Evolutionary conservation across 2,113 vertebrate genomes (phyloP), one percentile per base, ranked within the genome.

Genomic region (Ornithorhynchus anatinus): DNA sequence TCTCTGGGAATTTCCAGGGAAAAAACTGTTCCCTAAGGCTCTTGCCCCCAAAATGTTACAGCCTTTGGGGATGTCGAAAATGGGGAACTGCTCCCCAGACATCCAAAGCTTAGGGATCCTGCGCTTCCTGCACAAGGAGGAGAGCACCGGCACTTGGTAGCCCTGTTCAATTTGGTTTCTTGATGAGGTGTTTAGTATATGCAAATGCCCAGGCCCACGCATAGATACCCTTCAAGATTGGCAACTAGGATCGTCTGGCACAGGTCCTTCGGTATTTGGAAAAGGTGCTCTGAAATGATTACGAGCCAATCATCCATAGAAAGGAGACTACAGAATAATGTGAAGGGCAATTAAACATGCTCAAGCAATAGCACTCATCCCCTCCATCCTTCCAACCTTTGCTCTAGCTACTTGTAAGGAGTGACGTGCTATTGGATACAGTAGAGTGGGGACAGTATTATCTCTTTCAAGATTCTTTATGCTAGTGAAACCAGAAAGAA

Each of bases 331-430:
- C 56, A 63, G 78, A 78, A 10, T 48, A 65, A 59, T 68, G 69
- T 61, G 78, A 79, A 78, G 57, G 72, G 56, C 82, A 81, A 78
- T 74, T 59, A 77, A 90, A 84, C 88, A 91, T 91, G 88, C 89
- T 79, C 69, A 57, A 84, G 50, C 79, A 82, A 72, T 0, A 74
- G 69, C 77, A 71, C 78, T 82, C 81, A n/a, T n/a, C n/a, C n/a
- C n/a, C n/a, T n/a, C n/a, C n/a, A n/a, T n/a, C n/a, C n/a, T 81
- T 77, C 47, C 56, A 44, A 59, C 72, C 79, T 22, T 57, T 57
- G 37, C 37, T 59, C 59, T 77, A 50, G 31, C 61, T 78, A 69
- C 65, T 85, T 69, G 69, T 62, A 69, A 60, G 72, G 77, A 84
- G 62, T 81, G 79, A n/a, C n/a, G 79, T 32, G 53, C 80, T 65